Evolutionary conservation across 2,797 vertebrate species (phyloP), one percentile per base, ranked within the genome.

Genomic region (Bradypus variegatus): DNA sequence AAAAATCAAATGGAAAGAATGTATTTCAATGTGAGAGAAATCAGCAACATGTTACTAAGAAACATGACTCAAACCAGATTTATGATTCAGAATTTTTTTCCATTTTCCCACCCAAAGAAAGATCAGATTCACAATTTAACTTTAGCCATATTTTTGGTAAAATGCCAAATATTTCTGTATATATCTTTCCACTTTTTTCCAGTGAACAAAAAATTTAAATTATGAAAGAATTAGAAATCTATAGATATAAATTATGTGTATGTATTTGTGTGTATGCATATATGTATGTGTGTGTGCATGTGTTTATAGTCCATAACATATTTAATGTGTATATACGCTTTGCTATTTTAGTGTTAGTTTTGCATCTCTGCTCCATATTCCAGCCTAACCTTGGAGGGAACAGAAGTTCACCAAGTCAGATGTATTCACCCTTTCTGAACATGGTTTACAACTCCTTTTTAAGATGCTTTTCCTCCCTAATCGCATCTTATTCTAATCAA

Each of bases 61-160:
- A 95, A 80, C 2, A 0, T 94, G 94, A 94, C 94, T 95, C 78
- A 91, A 79, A 84, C 77, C 79, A 79, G 58, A 94, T 92, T 89
- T 89, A 83, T 95, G 82, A 87, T 92, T 95, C 81, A 92, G 38
- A 96, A 65, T 31, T 0, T 0, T 95, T 95, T 94, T 27, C 87
- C 55, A 67, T 76, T 84, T 94, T 95, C 45, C 89, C 70, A 36
- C 92, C 72, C 91, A 45, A 94, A 69, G 60, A 93, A 95, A 91
- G 87, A 95, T 92, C 86, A 67, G 64, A 23, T 81, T 94, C 62
- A 79, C 41, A 78, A 16, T 90, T 94, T 79, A 81, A 94, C 82
- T 80, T 5, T 67, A 84, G 79, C n/a, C 48, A 87, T 87, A 55
- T 33, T 73, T 96, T 96, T 95, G 89, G 92, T 91, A 86, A 90